These are phyloP conservation scores for Eupsilia transversa DNA, from an alignment of 2,888 invertebrate genomes.

Conservation along the genomic window DNA sequence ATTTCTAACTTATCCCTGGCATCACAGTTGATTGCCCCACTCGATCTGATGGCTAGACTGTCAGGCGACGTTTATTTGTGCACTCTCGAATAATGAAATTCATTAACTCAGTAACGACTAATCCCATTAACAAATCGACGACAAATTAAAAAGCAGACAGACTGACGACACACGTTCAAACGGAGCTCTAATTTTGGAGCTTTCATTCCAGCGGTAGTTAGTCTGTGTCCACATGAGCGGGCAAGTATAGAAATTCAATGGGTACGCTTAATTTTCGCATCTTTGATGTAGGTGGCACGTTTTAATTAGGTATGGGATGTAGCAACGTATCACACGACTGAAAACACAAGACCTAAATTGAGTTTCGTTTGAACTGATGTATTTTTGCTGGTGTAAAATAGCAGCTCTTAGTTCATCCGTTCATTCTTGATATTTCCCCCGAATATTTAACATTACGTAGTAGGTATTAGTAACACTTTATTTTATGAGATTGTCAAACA, in stretches of 20 bases:
- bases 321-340: background rate
- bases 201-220: conserved; percentile 22
- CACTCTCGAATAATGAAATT: conserved; percentile 43
- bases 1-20: conserved; percentile 24
- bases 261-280: conserved; percentile 40
- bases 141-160: conserved; percentile 25
- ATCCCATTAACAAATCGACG: conserved; percentile 9
- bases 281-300: conserved; percentile 42
- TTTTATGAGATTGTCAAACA: conserved; percentile 27
- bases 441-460: background rate
- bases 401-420: no score
- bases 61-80: conserved; percentile 69
- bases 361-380: conserved; percentile 24
- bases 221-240: conserved; percentile 21
- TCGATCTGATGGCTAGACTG: conserved; percentile 72
- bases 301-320: conserved; percentile 40
- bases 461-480: conserved; percentile 5
- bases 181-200: conserved; percentile 22
- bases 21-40: conserved; percentile 61
- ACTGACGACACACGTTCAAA: conserved; percentile 13
- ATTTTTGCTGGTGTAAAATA: background rate
- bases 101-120: conserved; percentile 54
- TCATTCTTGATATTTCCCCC: background rate
- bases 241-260: conserved; percentile 27
- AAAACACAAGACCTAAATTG: conserved; percentile 30